Evolutionary conservation across 2,888 invertebrate species (phyloP), one percentile per base, ranked within the genome.

Genomic region (Neocrepidodera transversa): DNA sequence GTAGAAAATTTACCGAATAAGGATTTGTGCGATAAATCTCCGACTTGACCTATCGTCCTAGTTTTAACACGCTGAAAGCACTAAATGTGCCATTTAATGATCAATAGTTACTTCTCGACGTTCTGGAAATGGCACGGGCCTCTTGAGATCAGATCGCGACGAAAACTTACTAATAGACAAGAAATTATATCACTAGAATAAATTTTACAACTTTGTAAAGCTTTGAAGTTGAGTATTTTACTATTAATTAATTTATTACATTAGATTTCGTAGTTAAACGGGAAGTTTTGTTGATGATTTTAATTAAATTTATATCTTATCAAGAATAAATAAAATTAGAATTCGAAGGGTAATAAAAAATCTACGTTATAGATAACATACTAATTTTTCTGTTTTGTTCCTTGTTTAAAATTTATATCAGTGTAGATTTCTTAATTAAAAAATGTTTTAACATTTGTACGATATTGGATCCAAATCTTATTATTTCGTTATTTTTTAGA

Each of bases 11-110:
- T 32, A 32, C 32, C 11, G 32, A 32, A 32, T 32, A 32, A n/a
- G 32, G 32, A 32, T 32, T 32, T 4, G 11, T 32, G 11, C 32
- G 11, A 13, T 32, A 32, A 32, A 32, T 32, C 32, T 32, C 13
- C 32, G 6, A 32, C 32, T 32, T 32, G 32, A 32, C 32, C 32
- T 32, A 32, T 11, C 32, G 32, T 32, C 32, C 32, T 32, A 32
- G 32, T 32, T 32, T 32, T 32, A 32, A 32, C 32, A 32, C 32
- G 32, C 32, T 32, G 32, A 32, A 32, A 32, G 32, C 32, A 11
- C 3, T 32, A 42, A 42, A 42, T 42, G 18, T 23, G 20, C 42
- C 20, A 23, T 42, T 42, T 42, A 42, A 42, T 42, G 42, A 42
- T 42, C 42, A 42, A 42, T 42, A 42, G 20, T 42, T n/a, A 23